Evolutionary conservation across 2,888 invertebrate genomes (phyloP).

Genomic region (Ichneumon xanthorius): DNA sequence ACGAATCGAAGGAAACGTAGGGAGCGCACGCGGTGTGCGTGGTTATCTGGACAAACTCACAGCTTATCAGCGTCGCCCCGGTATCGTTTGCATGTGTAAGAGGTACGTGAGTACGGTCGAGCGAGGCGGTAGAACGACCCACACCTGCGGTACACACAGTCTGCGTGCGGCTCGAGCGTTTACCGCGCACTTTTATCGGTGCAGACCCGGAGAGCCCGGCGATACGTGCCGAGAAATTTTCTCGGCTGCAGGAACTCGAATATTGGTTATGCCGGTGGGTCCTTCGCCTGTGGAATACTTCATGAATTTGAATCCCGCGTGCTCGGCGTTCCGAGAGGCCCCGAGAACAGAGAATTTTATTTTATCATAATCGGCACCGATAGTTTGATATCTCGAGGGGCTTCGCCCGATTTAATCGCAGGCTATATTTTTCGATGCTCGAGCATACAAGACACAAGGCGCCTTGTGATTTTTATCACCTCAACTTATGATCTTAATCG

Average conservation of each 20-base stretch:
- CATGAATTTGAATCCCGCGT: not conserved
- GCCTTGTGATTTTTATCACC: not conserved
- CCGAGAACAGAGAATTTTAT: not conserved
- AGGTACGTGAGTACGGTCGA: not conserved
- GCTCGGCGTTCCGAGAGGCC: not conserved
- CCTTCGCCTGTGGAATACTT: not conserved
- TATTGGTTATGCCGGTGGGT: not conserved
- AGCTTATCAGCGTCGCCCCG: slow-evolving; percentile 75
- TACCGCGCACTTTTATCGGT: slow-evolving; percentile 27
- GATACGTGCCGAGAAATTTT: slow-evolving; percentile 42
- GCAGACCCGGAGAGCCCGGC: slow-evolving; percentile 4
- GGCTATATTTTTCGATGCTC: no score
- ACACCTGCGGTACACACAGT: not conserved
- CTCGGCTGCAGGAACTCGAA: not conserved
- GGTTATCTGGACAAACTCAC: slow-evolving; percentile 76
- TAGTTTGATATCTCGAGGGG: not conserved
- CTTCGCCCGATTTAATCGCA: not conserved
- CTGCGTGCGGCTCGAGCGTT: not conserved
- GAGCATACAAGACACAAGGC: not conserved
- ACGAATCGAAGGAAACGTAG: slow-evolving; percentile 38
- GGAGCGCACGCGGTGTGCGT: slow-evolving; percentile 51
- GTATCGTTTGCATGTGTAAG: slow-evolving; percentile 68
- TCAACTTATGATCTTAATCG: no score
- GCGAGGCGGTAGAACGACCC: slow-evolving; percentile 7
- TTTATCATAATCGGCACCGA: not conserved